phyloP scores from a whole-genome alignment of 2,797 vertebrate species.

The Phyllotis vaccarum region DNA sequence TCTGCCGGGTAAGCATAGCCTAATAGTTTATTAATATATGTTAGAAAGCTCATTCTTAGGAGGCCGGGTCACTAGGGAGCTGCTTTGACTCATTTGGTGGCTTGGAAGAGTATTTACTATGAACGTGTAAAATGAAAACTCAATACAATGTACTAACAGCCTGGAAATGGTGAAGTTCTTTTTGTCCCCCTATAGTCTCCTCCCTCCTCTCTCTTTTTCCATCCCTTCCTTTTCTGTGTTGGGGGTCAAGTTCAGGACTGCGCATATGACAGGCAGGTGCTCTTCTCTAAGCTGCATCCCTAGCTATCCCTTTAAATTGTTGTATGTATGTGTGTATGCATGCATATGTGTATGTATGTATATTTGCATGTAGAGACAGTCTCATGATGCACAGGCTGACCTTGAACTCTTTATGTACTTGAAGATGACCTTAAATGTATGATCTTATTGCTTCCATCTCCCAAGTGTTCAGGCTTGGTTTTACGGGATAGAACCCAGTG shows the following conservation, averaged over 20 bases:
- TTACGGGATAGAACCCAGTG: neutral
- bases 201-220: neutral
- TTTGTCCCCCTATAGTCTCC: too few species aligned
- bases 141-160: neutral
- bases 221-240: neutral
- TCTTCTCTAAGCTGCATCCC: neutral
- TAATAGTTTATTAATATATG: neutral
- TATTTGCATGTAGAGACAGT: neutral
- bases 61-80: neutral
- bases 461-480: neutral
- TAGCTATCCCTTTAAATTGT: neutral
- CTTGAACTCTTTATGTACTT: neutral
- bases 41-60: neutral
- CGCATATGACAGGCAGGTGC: neutral
- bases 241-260: neutral
- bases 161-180: neutral
- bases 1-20: neutral
- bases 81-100: neutral
- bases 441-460: neutral
- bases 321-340: neutral
- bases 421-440: neutral
- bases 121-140: conserved; percentile 46
- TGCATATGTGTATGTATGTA: too few species aligned
- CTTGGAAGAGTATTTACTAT: conserved; percentile 35
- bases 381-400: neutral